A percentile compares a stretch with the other conserved stretches of the same genome.
Conservation (phyloP, 2,113 vertebrate species). For the Micromys minutus region DNA sequence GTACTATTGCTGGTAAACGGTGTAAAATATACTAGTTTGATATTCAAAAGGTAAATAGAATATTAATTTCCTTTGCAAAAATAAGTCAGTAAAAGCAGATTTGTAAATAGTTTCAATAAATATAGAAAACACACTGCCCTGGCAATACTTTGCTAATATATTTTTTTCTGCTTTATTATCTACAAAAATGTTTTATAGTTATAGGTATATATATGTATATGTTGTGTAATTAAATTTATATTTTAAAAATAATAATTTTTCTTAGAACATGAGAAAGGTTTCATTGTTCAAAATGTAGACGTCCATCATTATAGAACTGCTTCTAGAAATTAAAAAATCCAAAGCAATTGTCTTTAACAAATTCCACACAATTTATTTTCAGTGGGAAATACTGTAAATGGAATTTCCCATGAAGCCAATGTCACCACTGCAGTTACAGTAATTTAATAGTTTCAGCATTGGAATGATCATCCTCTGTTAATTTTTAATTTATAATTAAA, state of each 20-base stretch:
- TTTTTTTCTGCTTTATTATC: not conserved
- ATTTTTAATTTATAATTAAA: conserved; percentile 47
- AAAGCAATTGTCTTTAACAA: conserved; percentile 48
- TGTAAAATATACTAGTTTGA: conserved; percentile 75
- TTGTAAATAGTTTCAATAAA: conserved; percentile 20
- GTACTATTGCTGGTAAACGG: conserved; percentile 85
- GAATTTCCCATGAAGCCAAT: not conserved
- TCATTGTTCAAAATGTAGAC: conserved; percentile 27
- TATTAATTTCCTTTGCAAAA: conserved; percentile 76
- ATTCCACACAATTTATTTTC: conserved; percentile 45
- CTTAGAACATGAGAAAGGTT: not conserved
- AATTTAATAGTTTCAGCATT: not conserved
- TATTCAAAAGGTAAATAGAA: conserved; percentile 84
- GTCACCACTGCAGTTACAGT: not conserved
- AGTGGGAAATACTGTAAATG: conserved; percentile 18
- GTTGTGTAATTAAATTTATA: conserved; percentile 67
- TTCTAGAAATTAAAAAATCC: not conserved
- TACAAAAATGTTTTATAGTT: not conserved
- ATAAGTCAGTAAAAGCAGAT: conserved; percentile 20
- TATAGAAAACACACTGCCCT: not conserved
- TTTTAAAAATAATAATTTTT: conserved; percentile 50
- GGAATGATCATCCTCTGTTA: not conserved
- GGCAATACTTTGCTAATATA: not conserved
- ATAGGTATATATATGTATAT: too few species aligned
- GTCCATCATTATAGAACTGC: not conserved